Base-by-base conservation (phyloP, 2,797 vertebrate genomes). In the Arvicola amphibius region DNA sequence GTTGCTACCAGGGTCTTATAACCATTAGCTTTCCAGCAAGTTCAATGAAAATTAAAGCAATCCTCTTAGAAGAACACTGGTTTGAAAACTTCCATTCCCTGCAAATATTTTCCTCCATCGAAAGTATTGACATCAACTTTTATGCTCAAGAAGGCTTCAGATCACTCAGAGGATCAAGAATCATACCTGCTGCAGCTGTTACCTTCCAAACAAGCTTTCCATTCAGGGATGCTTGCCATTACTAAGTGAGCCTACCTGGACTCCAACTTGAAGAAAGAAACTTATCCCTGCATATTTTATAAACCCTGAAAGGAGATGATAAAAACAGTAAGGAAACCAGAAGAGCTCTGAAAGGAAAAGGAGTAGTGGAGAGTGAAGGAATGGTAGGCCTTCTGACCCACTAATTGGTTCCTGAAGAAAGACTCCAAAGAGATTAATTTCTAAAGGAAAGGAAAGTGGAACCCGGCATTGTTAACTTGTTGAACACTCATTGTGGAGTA, bases 371-470 rank as follows among this genome's bases (percentile, higher is more conserved):
- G 90, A 25, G 91, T 89, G 56, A 97, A 96, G 0, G 63, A 71
- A 95, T 95, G 71, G 37, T 88, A 51, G 94, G 61, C 94, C 88
- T 94, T 97, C 95, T 95, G 95, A 93, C 93, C 14, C 61, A 43
- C 43, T 93, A 67, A 59, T 85, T 91, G 76, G 43, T 96, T 94
- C 81, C 91, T 93, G 91, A 94, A 91, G 59, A 96, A 97, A 97
- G 51, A 94, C 23, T 76, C 29, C 46, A 51, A 94, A 29, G 53
- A 97, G 85, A 53, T 92, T 48, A 90, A 92, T 97, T 97, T 73
- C 0, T 0, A 90, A 92, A 92, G 46, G 96, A 94, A 89, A 90
- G 90, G 29, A 86, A 86, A 90, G 67, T 71, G 51, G 92, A 93
- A n/a, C 59, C 46, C 97, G 76, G 76, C 96, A 89, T 56, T 74